phyloP scores from a whole-genome alignment of 2,113 vertebrate genomes.

The Embiotoca jacksoni region DNA sequence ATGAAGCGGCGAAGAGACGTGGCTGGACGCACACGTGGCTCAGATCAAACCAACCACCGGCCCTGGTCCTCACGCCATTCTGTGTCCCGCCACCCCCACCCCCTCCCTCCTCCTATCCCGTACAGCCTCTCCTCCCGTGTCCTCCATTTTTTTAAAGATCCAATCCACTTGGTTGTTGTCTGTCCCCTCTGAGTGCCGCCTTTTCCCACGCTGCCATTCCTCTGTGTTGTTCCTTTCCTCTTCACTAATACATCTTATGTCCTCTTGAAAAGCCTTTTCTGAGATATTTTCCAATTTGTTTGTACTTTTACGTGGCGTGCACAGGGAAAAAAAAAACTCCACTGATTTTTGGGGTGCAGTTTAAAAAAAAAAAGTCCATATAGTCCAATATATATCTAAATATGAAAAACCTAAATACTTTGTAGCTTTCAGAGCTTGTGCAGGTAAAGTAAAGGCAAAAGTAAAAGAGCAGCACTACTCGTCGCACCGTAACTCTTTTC shows the following conservation, averaged over 20 bases:
- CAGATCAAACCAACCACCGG: slow-evolving; percentile 80
- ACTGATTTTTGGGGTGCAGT: slow-evolving; percentile 13
- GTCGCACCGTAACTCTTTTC: slow-evolving; percentile 68
- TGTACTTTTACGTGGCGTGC: slow-evolving; percentile 32
- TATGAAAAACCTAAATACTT: slow-evolving; percentile 15
- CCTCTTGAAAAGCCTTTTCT: slow-evolving; percentile 44
- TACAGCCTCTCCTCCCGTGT: slow-evolving; percentile 53
- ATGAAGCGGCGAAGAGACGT: slow-evolving; percentile 66
- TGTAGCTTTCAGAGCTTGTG: slow-evolving; percentile 32
- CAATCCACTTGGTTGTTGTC: slow-evolving; percentile 58
- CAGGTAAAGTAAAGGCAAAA: slow-evolving; percentile 28
- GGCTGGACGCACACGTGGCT: slow-evolving; percentile 77
- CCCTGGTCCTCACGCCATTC: slow-evolving; percentile 81
- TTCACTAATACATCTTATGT: slow-evolving; percentile 33
- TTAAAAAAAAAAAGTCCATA: slow-evolving; percentile 8
- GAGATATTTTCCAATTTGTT: slow-evolving; percentile 29
- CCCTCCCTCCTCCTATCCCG: slow-evolving; percentile 62
- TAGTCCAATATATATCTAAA: slow-evolving; percentile 2
- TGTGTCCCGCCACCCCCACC: slow-evolving; percentile 64
- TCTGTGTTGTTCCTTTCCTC: slow-evolving; percentile 50
- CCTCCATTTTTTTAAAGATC: slow-evolving; percentile 76
- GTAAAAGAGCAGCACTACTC: slow-evolving; percentile 48
- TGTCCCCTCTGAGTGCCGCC: slow-evolving; percentile 49
- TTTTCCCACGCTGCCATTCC: slow-evolving; percentile 66
- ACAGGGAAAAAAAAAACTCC: slow-evolving; percentile 37